phyloP scores from a whole-genome alignment of 2,888 invertebrate genomes.

The Biston betularia region DNA sequence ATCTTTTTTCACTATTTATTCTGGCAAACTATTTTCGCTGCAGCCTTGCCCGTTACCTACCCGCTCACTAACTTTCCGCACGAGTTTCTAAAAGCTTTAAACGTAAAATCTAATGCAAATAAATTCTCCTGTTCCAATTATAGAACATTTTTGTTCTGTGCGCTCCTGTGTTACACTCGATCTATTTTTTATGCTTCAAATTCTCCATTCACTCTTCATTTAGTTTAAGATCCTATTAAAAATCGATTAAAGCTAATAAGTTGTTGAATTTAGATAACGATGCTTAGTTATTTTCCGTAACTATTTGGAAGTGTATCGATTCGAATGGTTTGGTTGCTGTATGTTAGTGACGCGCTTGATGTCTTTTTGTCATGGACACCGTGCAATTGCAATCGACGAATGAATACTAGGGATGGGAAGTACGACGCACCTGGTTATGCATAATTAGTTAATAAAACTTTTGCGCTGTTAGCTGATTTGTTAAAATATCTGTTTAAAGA shows the following conservation, averaged over 20 bases:
- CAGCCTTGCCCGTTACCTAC: constrained; percentile 17
- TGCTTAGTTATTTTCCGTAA: constrained; percentile 57
- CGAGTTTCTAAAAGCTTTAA: constrained; percentile 53
- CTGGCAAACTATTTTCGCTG: constrained; percentile 1
- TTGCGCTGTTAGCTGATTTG: too few relatives aligned
- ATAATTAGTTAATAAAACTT: neutral
- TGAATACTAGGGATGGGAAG: constrained; percentile 39
- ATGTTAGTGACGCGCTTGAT: constrained; percentile 50
- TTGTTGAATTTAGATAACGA: constrained; percentile 52
- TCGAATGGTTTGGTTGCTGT: constrained; percentile 11
- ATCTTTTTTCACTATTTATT: neutral
- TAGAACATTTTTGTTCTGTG: constrained; percentile 52
- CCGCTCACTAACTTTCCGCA: constrained; percentile 28
- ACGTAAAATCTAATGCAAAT: constrained; percentile 57
- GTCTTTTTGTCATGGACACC: constrained; percentile 56
- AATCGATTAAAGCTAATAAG: constrained; percentile 46
- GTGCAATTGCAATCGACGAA: constrained; percentile 31
- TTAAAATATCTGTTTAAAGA: too few relatives aligned
- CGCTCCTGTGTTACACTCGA: constrained; percentile 39
- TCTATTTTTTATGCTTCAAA: constrained; percentile 30
- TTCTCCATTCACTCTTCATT: constrained; percentile 20
- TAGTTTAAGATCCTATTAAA: constrained; percentile 30
- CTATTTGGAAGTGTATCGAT: constrained; percentile 10
- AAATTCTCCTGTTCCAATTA: constrained; percentile 54
- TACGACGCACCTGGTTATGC: neutral